Evolutionary conservation across 2,888 invertebrate genomes (phyloP).

Genomic region (Campoletis raptor): DNA sequence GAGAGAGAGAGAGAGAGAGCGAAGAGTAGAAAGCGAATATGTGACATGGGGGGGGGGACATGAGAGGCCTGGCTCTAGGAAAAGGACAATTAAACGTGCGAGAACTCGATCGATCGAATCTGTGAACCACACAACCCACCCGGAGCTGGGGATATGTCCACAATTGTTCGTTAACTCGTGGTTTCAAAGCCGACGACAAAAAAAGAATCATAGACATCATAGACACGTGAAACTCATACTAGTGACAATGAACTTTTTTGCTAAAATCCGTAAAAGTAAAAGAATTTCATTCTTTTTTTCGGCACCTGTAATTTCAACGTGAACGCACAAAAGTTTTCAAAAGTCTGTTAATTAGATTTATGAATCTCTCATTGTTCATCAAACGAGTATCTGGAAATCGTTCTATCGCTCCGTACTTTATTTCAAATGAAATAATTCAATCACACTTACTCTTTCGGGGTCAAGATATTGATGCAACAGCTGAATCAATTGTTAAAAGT

Average conservation of each 20-base stretch:
- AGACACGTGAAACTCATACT: background rate
- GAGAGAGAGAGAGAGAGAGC: slow-evolving; percentile 36
- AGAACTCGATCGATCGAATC: slow-evolving; percentile 64
- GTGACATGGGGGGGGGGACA: slow-evolving; percentile 51
- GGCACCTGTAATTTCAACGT: background rate
- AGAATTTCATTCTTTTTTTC: background rate
- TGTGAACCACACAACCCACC: slow-evolving; percentile 40
- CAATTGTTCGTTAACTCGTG: slow-evolving; percentile 45
- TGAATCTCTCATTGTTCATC: background rate
- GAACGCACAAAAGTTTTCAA: background rate
- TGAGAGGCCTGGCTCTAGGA: slow-evolving; percentile 45
- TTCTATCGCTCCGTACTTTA: background rate
- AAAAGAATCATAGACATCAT: slow-evolving; percentile 20
- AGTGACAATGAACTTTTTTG: background rate
- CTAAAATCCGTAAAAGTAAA: background rate
- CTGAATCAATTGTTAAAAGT: background rate
- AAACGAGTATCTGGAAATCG: background rate
- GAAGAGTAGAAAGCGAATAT: slow-evolving; percentile 45
- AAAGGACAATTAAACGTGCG: slow-evolving; percentile 67
- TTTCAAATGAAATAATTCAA: background rate
- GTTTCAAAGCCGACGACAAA: slow-evolving; percentile 25
- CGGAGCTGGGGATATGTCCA: slow-evolving; percentile 25
- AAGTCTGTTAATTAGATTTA: background rate
- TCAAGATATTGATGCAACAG: background rate
- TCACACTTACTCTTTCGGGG: background rate